These are phyloP conservation scores for Pomacea canaliculata DNA, from an alignment of 2,888 invertebrate genomes.

Conservation along the genomic window DNA sequence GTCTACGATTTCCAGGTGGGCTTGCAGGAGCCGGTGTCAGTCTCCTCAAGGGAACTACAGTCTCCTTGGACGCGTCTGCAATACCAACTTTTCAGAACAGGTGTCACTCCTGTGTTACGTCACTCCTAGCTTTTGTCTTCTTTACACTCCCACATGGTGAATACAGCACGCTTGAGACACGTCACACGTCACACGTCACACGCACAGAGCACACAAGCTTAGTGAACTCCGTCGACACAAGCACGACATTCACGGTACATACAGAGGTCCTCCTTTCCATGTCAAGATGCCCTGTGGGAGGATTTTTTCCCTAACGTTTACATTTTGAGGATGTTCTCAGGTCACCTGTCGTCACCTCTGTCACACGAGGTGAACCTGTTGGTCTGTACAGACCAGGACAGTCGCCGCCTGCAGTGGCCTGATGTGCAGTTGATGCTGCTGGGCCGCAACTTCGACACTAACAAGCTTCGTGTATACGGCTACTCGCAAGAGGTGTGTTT, in stretches of 20 bases:
- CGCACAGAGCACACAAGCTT: too few relatives aligned
- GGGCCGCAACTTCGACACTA: not conserved
- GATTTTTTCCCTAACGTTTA: not conserved
- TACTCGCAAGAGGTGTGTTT: constrained; percentile 8
- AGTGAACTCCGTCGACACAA: too few relatives aligned
- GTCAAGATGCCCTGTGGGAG: too few relatives aligned
- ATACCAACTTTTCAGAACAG: constrained; percentile 26
- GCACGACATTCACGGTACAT: too few relatives aligned
- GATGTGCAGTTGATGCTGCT: constrained; percentile 20
- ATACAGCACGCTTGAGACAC: too few relatives aligned
- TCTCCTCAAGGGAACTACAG: not conserved
- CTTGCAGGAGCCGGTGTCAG: constrained; percentile 12
- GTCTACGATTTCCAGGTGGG: constrained; percentile 17
- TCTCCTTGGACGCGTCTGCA: constrained; percentile 21
- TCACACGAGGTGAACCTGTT: not conserved
- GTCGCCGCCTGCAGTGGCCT: constrained; percentile 19
- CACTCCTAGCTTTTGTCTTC: too few relatives aligned
- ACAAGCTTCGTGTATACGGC: not conserved
- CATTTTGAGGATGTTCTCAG: too few relatives aligned
- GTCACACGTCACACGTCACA: too few relatives aligned
- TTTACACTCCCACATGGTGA: too few relatives aligned
- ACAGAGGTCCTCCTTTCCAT: too few relatives aligned
- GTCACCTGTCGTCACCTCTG: constrained; percentile 3
- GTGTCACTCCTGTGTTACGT: not conserved
- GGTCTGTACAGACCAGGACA: constrained; percentile 20